phyloP scores from a whole-genome alignment of 2,888 invertebrate species.

The Nineta flava region DNA sequence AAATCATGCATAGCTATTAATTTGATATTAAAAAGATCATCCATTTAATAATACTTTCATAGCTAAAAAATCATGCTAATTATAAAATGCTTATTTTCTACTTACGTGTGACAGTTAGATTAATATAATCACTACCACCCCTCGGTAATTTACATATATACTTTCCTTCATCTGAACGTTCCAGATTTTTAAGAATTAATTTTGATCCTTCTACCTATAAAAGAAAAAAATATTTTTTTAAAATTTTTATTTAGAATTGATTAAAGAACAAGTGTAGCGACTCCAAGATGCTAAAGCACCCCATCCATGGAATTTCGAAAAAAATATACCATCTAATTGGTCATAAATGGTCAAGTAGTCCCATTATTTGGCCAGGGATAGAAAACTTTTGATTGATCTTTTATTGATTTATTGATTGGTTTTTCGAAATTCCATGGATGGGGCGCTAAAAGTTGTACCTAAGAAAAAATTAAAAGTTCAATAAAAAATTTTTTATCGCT shows the following conservation, averaged over 20 bases:
- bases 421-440: too few species aligned
- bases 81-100: constrained; percentile 17
- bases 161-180: constrained; percentile 54
- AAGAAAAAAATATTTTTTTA: not conserved
- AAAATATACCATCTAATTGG: too few species aligned
- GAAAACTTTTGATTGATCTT: too few species aligned
- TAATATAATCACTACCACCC: constrained; percentile 47
- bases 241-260: not conserved
- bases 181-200: constrained; percentile 38
- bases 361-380: too few species aligned
- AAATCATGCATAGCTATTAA: not conserved
- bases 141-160: constrained; percentile 58
- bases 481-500: too few species aligned
- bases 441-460: too few species aligned
- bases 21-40: not conserved
- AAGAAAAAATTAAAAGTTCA: too few species aligned
- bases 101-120: constrained; percentile 63
- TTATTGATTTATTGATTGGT: too few species aligned
- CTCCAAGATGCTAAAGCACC: not conserved
- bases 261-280: not conserved
- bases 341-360: too few species aligned
- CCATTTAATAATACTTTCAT: not conserved
- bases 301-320: too few species aligned
- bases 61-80: constrained; percentile 1
- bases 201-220: constrained; percentile 21